A percentile compares a stretch with the other conserved stretches of the same genome.
Evolutionary conservation across 2,888 invertebrate species (phyloP).

Genomic region (Serrognathus titanus): DNA sequence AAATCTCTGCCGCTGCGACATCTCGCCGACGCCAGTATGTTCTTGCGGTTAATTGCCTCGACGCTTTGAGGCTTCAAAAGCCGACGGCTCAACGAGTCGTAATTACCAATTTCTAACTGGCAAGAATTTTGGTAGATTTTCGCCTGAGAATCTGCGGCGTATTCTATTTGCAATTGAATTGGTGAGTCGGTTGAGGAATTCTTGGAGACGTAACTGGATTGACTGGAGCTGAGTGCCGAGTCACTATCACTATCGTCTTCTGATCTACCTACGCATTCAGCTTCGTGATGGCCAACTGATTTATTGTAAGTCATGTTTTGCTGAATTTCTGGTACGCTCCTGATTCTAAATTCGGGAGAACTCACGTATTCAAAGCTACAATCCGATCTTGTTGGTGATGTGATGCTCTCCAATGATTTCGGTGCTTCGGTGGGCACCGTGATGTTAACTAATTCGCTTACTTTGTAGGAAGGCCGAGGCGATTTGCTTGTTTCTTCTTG

Average conservation of each 20-base stretch:
- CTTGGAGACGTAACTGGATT: conserved; percentile 74
- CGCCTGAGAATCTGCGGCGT: neutral
- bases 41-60: conserved; percentile 81
- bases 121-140: neutral
- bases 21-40: conserved; percentile 82
- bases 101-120: neutral
- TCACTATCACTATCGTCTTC: conserved; percentile 79
- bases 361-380: conserved; percentile 55
- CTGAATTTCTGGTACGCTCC: conserved; percentile 35
- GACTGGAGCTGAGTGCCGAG: conserved; percentile 82
- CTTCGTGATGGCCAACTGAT: neutral
- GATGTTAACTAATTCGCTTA: neutral
- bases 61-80: conserved; percentile 76
- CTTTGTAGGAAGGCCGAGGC: too few relatives aligned
- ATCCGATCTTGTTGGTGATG: conserved; percentile 57
- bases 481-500: neutral
- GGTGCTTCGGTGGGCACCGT: conserved; percentile 45
- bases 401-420: conserved; percentile 58
- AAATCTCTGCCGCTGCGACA: conserved; percentile 77
- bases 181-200: conserved; percentile 73
- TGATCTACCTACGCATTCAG: conserved; percentile 25
- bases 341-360: conserved; percentile 31
- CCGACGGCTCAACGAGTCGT: conserved; percentile 49
- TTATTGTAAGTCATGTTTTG: conserved; percentile 2
- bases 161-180: conserved; percentile 30